Conservation (phyloP, 92 coral and sea anemone genomes). For the Virgularia gustaviana region DNA sequence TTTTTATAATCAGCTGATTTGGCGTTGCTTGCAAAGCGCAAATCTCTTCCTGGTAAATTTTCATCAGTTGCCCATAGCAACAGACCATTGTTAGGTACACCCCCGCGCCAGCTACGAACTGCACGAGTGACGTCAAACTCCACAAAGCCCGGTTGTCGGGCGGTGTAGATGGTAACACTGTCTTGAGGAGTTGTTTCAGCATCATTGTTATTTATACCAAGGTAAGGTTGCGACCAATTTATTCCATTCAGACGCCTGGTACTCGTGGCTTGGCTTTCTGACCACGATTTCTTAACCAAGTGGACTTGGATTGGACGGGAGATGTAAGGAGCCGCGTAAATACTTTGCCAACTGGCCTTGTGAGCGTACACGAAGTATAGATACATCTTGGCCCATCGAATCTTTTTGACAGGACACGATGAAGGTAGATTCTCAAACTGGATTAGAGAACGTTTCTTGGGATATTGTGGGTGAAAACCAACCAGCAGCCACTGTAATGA, state of each 20-base stretch:
- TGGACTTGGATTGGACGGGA: conserved; percentile 52
- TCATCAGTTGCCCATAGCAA: conserved; percentile 58
- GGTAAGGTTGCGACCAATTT: not conserved
- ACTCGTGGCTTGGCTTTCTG: conserved; percentile 60
- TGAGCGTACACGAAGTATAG: conserved; percentile 60
- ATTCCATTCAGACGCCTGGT: conserved; percentile 12
- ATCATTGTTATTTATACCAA: conserved; percentile 16
- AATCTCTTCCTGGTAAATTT: conserved; percentile 40
- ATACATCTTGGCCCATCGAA: too few species aligned
- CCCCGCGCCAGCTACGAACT: conserved; percentile 52
- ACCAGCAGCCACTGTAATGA: conserved; percentile 37
- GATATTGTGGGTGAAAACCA: too few species aligned
- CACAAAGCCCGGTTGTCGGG: conserved; percentile 61
- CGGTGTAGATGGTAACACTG: conserved; percentile 50
- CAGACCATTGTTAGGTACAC: conserved; percentile 59
- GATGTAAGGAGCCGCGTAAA: conserved; percentile 35
- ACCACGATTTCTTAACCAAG: conserved; percentile 60
- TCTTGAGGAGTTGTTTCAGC: conserved; percentile 7
- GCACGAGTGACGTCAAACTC: conserved; percentile 69
- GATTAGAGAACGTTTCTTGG: too few species aligned
- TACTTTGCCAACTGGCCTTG: conserved; percentile 45
- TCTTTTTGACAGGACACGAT: too few species aligned
- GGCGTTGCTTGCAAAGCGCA: conserved; percentile 63
- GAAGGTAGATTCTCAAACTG: too few species aligned
- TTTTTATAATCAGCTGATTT: conserved; percentile 7